Percentiles rank a stretch among this genome's conserved stretches.
phyloP scores from a whole-genome alignment of 2,797 vertebrate genomes.

The Bradypus variegatus region DNA sequence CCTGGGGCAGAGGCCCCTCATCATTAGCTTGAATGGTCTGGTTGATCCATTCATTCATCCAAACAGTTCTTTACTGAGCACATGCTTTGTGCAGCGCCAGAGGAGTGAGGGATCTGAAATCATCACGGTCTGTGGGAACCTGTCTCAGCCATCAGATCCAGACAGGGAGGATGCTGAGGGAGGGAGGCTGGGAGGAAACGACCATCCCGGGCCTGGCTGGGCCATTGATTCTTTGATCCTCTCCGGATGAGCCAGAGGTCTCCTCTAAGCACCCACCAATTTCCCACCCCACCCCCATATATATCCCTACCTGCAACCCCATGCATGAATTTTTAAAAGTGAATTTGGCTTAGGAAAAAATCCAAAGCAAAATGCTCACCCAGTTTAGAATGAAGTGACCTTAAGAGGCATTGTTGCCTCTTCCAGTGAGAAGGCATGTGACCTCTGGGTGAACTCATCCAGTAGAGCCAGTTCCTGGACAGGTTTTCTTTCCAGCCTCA shows the following conservation, averaged over 20 bases:
- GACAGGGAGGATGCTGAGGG: neutral
- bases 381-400: neutral
- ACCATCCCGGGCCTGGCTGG: fast-evolving
- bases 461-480: neutral
- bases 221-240: neutral
- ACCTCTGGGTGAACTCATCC: neutral
- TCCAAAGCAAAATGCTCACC: neutral
- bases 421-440: neutral
- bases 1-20: fast-evolving
- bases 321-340: neutral
- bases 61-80: neutral
- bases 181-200: too few species aligned
- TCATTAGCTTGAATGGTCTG: neutral
- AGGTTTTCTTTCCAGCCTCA: neutral
- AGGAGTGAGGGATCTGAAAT: neutral
- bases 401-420: neutral
- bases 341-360: neutral
- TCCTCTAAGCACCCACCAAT: neutral
- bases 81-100: neutral
- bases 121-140: neutral
- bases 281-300: neutral
- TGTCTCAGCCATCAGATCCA: neutral
- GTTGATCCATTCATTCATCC: neutral
- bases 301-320: neutral
- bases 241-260: neutral